A percentile compares a stretch with the other conserved stretches of the same genome.
These are phyloP conservation scores for Stigmatopora argus DNA, from an alignment of 2,113 vertebrate genomes.

Conservation along the genomic window DNA sequence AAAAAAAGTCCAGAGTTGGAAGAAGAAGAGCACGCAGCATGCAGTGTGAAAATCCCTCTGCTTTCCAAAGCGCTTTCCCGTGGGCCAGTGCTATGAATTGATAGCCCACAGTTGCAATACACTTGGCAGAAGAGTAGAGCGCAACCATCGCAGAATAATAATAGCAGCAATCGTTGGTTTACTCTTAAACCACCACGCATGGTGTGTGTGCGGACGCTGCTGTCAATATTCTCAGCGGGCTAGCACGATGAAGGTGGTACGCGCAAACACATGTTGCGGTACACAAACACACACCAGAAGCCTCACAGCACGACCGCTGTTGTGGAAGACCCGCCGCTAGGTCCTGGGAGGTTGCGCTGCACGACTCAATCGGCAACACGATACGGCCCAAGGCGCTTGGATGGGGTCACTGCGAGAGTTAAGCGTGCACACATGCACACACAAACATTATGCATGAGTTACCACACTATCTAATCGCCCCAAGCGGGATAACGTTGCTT, in stretches of 20 bases:
- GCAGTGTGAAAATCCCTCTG: conserved; percentile 49
- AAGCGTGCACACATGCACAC: conserved; percentile 1
- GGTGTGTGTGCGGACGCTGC: conserved; percentile 6
- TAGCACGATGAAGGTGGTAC: conserved; percentile 28
- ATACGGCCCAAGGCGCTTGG: conserved; percentile 50
- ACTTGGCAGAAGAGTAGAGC: conserved; percentile 53
- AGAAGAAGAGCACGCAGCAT: conserved; percentile 39
- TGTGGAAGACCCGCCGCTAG: conserved; percentile 32
- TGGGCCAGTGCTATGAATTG: conserved; percentile 57
- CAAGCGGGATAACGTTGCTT: neutral
- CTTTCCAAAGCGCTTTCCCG: conserved; percentile 60
- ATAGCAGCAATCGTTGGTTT: conserved; percentile 44
- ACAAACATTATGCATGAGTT: conserved; percentile 48
- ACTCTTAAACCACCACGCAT: conserved; percentile 29
- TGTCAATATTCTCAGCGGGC: conserved; percentile 42
- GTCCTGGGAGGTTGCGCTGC: conserved; percentile 45
- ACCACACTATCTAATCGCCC: conserved; percentile 10
- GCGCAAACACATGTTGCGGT: conserved; percentile 23
- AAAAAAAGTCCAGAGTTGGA: conserved; percentile 28
- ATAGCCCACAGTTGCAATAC: conserved; percentile 60
- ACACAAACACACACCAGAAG: neutral
- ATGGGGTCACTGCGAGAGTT: conserved; percentile 53
- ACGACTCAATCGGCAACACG: conserved; percentile 56
- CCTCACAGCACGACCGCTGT: neutral
- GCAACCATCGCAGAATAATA: conserved; percentile 45